These are phyloP conservation scores for Empis livida DNA, from an alignment of 2,888 invertebrate genomes.

Conservation along the genomic window DNA sequence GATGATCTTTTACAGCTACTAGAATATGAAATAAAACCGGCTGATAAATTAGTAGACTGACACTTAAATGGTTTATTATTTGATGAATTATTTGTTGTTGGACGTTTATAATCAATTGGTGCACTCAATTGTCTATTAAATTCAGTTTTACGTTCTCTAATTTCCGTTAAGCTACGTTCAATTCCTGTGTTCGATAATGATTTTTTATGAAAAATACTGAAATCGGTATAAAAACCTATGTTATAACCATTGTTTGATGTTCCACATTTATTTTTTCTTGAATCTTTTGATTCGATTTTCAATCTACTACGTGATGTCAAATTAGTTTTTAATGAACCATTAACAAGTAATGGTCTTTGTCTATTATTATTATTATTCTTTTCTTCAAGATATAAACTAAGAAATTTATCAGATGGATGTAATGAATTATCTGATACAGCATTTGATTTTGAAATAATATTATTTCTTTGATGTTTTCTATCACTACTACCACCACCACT, in stretches of 20 bases:
- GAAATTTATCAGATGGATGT: conserved; percentile 34
- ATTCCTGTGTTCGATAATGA: conserved; percentile 32
- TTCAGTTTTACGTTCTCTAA: conserved; percentile 32
- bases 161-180: conserved; percentile 31
- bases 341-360: conserved; percentile 19
- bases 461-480: conserved; percentile 26
- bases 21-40: conserved; percentile 25
- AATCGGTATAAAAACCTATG: conserved; percentile 10
- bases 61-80: conserved; percentile 14
- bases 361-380: conserved; percentile 20
- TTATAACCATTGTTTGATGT: conserved; percentile 12
- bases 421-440: conserved; percentile 34
- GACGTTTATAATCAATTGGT: conserved; percentile 28
- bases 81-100: conserved; percentile 21
- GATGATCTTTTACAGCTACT: conserved; percentile 21
- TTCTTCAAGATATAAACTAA: conserved; percentile 32
- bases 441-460: conserved; percentile 33
- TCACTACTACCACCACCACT: conserved; percentile 18
- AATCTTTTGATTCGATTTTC: conserved; percentile 29
- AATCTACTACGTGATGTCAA: conserved; percentile 31
- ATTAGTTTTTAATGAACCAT: conserved; percentile 31
- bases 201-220: conserved; percentile 26
- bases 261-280: conserved; percentile 7
- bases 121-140: conserved; percentile 37
- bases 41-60: conserved; percentile 30